Percentiles rank a stretch among this genome's conserved stretches.
phyloP scores from a whole-genome alignment of 2,797 vertebrate species.

The Catostomus latipinnis region DNA sequence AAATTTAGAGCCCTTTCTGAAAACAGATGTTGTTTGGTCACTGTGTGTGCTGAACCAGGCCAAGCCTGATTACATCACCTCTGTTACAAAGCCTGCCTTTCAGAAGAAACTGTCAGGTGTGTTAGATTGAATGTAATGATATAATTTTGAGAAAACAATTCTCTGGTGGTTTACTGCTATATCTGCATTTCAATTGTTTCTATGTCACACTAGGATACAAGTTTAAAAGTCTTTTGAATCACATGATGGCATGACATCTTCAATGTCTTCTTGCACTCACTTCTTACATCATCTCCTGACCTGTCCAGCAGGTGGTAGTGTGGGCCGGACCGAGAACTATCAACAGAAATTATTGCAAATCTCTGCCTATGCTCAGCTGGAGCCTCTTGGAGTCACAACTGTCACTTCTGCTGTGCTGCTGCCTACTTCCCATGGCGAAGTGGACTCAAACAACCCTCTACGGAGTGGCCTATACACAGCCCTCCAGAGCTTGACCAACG shows the following conservation, averaged over 20 bases:
- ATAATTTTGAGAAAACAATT: background rate
- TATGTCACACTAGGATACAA: background rate
- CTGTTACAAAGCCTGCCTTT: conserved; percentile 70
- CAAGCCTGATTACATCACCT: conserved; percentile 68
- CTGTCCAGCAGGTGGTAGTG: conserved; percentile 59
- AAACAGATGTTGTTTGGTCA: conserved; percentile 86
- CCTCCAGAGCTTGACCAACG: conserved; percentile 70
- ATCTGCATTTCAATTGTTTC: background rate
- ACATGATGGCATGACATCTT: conserved; percentile 2
- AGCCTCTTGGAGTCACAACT: conserved; percentile 68
- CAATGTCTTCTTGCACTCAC: background rate
- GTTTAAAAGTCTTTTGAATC: background rate
- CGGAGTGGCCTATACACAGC: conserved; percentile 75
- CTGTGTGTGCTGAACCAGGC: conserved; percentile 88
- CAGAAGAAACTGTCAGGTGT: conserved; percentile 77
- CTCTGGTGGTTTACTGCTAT: background rate
- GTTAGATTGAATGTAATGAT: conserved; percentile 12
- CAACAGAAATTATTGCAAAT: conserved; percentile 84
- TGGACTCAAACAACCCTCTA: conserved; percentile 63
- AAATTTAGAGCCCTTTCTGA: conserved; percentile 73
- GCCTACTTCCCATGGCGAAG: background rate
- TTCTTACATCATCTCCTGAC: background rate
- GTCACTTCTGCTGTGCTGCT: conserved; percentile 32
- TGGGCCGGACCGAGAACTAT: conserved; percentile 66
- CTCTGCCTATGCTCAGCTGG: conserved; percentile 79